Percentiles rank a stretch among this genome's conserved stretches.
phyloP scores from a whole-genome alignment of 2,113 vertebrate genomes.

The Etia nguti region DNA sequence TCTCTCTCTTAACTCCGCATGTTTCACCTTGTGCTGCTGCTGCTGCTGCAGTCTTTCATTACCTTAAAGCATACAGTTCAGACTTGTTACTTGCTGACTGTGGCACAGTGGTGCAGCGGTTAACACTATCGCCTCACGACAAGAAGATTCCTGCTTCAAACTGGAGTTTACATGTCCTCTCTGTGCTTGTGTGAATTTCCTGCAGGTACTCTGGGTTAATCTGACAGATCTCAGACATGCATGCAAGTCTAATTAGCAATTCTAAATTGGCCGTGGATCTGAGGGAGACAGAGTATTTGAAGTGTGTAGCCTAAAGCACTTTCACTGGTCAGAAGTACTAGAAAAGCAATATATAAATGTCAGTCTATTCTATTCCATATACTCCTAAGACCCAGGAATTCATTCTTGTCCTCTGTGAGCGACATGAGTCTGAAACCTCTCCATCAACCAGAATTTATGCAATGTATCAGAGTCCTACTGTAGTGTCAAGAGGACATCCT shows the following conservation, averaged over 20 bases:
- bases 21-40: neutral
- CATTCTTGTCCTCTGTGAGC: neutral
- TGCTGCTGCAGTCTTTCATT: neutral
- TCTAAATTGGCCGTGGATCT: neutral
- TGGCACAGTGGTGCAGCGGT: neutral
- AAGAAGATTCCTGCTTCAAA: neutral
- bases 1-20: neutral
- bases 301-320: neutral
- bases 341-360: neutral
- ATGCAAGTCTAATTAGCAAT: neutral
- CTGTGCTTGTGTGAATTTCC: neutral
- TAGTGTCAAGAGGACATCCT: neutral
- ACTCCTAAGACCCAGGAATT: neutral
- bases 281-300: neutral
- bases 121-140: neutral
- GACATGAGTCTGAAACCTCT: neutral
- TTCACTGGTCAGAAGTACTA: neutral
- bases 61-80: neutral
- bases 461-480: neutral
- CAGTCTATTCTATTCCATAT: neutral
- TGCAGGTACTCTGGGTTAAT: neutral
- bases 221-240: neutral
- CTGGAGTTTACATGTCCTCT: neutral
- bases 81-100: neutral
- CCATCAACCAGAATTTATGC: neutral